Base-by-base conservation (phyloP, 1,140 invertebrate genomes). In the Drosophila hydei region DNA sequence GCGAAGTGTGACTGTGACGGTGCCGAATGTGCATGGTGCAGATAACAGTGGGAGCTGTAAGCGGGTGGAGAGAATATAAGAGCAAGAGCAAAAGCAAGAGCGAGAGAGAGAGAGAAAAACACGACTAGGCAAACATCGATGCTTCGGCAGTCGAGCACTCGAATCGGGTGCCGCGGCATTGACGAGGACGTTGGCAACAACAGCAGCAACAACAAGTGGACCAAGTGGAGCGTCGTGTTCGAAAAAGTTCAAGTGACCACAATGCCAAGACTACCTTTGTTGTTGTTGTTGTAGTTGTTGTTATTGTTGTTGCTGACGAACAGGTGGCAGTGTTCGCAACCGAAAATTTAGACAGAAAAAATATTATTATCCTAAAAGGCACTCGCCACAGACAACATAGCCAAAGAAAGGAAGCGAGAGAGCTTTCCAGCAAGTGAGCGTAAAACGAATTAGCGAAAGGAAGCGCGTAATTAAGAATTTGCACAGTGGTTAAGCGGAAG, bases 1-100 rank as follows among this genome's bases (percentile, higher is more conserved):
- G 67, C 52, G 23, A 70, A 78, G 68, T 79, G 77, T 77, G 80
- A 85, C 80, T 85, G 76, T 85, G 77, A 81, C 79, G 70, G 40
- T 45, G 61, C 75, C 77, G 78, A 85, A 85, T 51, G 70, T 77
- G 73, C 50, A 85, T 74, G 61, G 70, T 65, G 71, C 72, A 85
- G 80, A 84, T 85, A 79, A 79, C 71, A 45, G 50, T 42, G 52
- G 27, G 62, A 59, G 55, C 23, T 21, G 19, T 36, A 48, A 40
- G 36, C 55, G 23, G 45, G 55, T 11, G 18, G n/a, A 40, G 21
- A n/a, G 14, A 18, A 16, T 9, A 45, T 6, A n/a, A 27, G 18
- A 43, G 33, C 16, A 16, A 16, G 38, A 42, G 38, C 6, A 6
- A 4, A 0, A 9, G 16, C 7, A 12, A 19, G 30, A 7, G 25